A percentile compares a stretch with the other conserved stretches of the same genome.
phyloP scores from a whole-genome alignment of 2,113 vertebrate species.

The Ptilonorhynchus violaceus region DNA sequence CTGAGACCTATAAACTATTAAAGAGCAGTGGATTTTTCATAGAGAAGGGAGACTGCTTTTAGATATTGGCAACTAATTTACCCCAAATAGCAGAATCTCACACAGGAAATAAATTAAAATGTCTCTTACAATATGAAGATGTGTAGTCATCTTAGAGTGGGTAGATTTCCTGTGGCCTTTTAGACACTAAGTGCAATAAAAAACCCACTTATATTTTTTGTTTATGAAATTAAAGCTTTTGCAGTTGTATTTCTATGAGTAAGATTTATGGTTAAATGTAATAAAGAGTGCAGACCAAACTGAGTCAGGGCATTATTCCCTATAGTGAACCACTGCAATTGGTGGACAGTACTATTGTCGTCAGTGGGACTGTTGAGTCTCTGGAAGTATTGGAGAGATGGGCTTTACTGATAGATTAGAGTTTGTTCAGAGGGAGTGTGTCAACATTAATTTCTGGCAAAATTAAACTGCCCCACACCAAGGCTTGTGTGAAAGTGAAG shows the following conservation, averaged over 20 bases:
- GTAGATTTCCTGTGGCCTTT: conserved; percentile 5
- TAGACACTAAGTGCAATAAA: neutral
- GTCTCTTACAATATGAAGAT: neutral
- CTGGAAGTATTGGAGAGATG: neutral
- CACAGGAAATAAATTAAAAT: neutral
- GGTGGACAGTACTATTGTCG: neutral
- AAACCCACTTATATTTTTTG: neutral
- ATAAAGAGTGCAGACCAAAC: neutral
- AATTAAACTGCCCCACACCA: neutral
- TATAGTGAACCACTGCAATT: neutral
- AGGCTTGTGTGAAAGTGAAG: neutral
- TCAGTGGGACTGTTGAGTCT: neutral
- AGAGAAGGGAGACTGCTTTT: neutral
- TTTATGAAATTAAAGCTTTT: neutral
- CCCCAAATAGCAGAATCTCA: neutral
- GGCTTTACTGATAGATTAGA: neutral
- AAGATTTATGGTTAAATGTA: conserved; percentile 4
- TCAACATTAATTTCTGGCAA: neutral
- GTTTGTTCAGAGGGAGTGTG: neutral
- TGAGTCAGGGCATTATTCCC: neutral
- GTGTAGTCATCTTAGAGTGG: neutral
- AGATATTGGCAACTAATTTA: neutral
- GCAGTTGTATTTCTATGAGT: neutral
- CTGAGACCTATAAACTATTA: neutral
- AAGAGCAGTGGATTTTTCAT: neutral